Evolutionary conservation across 2,888 invertebrate species (phyloP).

Genomic region (Drosophila robusta): DNA sequence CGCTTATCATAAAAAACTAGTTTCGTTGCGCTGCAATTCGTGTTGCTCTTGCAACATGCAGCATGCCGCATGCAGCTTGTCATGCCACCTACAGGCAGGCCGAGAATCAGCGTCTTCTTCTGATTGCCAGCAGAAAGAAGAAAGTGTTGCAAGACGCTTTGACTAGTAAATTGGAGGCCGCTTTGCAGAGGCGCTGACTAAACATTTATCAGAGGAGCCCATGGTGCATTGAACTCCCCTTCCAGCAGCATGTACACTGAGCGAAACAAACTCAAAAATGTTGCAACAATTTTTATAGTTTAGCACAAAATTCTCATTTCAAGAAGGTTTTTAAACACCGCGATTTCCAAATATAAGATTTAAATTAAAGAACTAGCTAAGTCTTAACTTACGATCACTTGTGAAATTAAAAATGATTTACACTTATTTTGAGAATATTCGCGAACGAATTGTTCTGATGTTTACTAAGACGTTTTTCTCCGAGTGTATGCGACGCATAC

Average conservation of each 20-base stretch:
- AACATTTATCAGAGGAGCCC: conserved; percentile 66
- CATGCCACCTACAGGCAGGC: conserved; percentile 58
- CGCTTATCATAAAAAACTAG: conserved; percentile 68
- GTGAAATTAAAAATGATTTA: too few species aligned
- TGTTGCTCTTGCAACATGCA: conserved; percentile 32
- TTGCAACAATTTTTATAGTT: neutral
- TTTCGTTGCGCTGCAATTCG: conserved; percentile 62
- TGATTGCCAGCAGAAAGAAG: conserved; percentile 51
- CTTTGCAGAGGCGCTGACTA: conserved; percentile 47
- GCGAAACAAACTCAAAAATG: neutral
- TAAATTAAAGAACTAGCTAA: neutral
- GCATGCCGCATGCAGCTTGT: conserved; percentile 48
- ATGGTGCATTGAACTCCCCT: conserved; percentile 66
- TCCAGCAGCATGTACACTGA: conserved; percentile 15
- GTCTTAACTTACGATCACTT: too few species aligned
- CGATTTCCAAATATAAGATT: neutral
- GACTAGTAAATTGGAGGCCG: conserved; percentile 49
- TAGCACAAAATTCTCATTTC: neutral
- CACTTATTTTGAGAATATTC: too few species aligned
- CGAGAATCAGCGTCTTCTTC: conserved; percentile 30
- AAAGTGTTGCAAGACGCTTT: conserved; percentile 68
- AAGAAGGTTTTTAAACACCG: neutral
- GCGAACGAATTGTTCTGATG: too few species aligned
- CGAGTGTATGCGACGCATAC: neutral
- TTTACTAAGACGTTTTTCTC: neutral